These are phyloP conservation scores for Agapetus fuscipes DNA, from an alignment of 2,888 invertebrate genomes.

Conservation along the genomic window DNA sequence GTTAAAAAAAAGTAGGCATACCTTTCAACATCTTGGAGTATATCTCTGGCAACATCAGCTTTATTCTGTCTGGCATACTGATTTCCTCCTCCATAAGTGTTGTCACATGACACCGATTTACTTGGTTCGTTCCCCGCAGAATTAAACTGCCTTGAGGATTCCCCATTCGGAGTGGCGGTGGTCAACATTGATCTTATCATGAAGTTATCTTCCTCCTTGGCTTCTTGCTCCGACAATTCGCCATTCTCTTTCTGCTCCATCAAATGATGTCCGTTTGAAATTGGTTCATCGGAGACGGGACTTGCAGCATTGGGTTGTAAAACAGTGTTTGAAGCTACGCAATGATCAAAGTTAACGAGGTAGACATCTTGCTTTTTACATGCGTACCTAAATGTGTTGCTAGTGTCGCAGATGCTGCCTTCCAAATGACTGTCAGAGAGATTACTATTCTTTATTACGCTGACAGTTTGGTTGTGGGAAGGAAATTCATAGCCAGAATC, in stretches of 20 bases:
- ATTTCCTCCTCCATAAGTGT: background rate
- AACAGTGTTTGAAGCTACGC: background rate
- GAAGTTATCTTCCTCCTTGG: conserved; percentile 26
- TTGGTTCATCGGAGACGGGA: background rate
- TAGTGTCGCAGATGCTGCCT: conserved; percentile 2
- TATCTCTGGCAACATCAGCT: conserved; percentile 47
- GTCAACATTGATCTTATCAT: conserved; percentile 30
- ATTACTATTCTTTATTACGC: conserved; percentile 19
- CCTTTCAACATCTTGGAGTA: conserved; percentile 60
- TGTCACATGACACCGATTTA: conserved; percentile 13
- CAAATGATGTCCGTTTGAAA: background rate
- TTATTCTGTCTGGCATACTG: conserved; percentile 23
- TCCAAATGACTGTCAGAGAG: conserved; percentile 8
- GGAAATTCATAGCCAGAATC: conserved; percentile 3
- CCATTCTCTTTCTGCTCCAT: background rate
- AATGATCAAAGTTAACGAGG: conserved; percentile 8
- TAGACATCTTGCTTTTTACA: conserved; percentile 13
- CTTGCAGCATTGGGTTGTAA: no score
- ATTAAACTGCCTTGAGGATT: conserved; percentile 20
- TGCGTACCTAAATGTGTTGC: conserved; percentile 1
- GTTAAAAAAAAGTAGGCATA: conserved; percentile 24
- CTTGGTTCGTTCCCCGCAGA: conserved; percentile 26
- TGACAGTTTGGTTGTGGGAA: conserved; percentile 14
- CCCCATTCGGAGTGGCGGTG: conserved; percentile 26
- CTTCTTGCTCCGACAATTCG: background rate